Base-by-base conservation (phyloP, 2,797 vertebrate species). In the Rhynchotus rufescens region DNA sequence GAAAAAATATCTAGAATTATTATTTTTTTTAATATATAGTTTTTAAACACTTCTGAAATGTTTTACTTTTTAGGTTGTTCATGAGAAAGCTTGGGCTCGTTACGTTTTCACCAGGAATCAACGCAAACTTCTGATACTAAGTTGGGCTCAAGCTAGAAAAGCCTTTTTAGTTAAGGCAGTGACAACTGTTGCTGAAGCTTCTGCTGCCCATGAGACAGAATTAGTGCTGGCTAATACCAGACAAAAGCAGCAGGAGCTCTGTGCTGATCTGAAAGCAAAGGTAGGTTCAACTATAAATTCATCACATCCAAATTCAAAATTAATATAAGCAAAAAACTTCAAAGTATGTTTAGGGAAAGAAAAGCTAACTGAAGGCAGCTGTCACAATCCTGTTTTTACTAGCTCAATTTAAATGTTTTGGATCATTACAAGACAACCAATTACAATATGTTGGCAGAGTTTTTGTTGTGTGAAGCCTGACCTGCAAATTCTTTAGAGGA, bases 251-350 rank as follows among this genome's bases (percentile, higher is more conserved):
- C 98, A 98, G 96, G 97, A 99, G 90, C 95, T 98, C 85, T 99
- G 98, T 94, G 97, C 93, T 23, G 97, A 96, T 40, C 98, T 99
- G 94, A 98, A 97, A 95, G 97, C 98, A 88, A 99, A 99, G 98
- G 99, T 99, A 90, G 34, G 91, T 34, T 69, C 2, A 0, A 9
- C 52, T 88, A 30, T 19, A 68, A 62, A 84, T 54, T 73, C 38
- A 4, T 34, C 30, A 9, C 28, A 6, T 17, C 16, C 84, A 45
- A 51, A 34, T 79, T 80, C 21, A 34, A 71, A 75, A 71, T 11
- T 8, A 54, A 61, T 51, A 38, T 44, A 30, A 45, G 38, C 30
- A 32, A 78, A 65, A 52, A 16, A 17, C 45, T 11, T 47, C 30
- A 40, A 65, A 69, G 22, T 26, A 19, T 51, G 52, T 56, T 59